Conservation (phyloP, 2,797 vertebrate genomes). For the Leptodactylus fallax region DNA sequence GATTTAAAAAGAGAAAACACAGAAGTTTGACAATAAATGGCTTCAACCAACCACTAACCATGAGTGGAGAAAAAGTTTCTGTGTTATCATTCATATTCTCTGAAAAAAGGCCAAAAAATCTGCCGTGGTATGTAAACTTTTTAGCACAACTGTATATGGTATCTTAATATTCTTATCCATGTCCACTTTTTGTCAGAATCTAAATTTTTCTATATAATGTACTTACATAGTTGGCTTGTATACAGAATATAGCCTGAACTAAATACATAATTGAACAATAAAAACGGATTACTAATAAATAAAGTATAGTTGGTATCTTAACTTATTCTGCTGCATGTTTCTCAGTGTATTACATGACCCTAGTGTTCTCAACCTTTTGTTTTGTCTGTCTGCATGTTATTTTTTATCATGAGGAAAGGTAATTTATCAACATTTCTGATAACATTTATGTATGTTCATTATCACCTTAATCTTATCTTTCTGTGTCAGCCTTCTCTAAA, state of each 20-base stretch:
- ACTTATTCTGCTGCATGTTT: neutral
- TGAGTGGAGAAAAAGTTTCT: too few relatives aligned
- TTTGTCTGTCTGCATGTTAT: constrained; percentile 31
- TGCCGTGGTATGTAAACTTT: too few relatives aligned
- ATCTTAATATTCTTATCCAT: too few relatives aligned
- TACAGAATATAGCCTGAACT: neutral
- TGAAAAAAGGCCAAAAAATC: too few relatives aligned
- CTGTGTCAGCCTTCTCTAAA: constrained; percentile 54
- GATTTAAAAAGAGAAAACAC: too few relatives aligned
- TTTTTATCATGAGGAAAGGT: constrained; percentile 24
- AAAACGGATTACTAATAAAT: neutral
- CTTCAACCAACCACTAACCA: too few relatives aligned
- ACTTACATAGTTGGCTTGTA: neutral
- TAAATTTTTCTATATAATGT: too few relatives aligned
- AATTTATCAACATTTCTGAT: constrained; percentile 57
- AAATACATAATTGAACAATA: neutral
- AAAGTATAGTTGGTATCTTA: neutral
- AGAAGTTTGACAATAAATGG: too few relatives aligned
- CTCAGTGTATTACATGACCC: neutral
- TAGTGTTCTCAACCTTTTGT: constrained; percentile 40
- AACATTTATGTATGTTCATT: constrained; percentile 60
- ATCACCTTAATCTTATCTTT: constrained; percentile 58
- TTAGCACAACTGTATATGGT: too few relatives aligned
- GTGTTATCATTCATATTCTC: too few relatives aligned
- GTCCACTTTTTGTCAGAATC: too few relatives aligned